A percentile compares a stretch with the other conserved stretches of the same genome.
These are phyloP conservation scores for Aphelocoma californica DNA, from an alignment of 2,797 vertebrate species.

Conservation along the genomic window DNA sequence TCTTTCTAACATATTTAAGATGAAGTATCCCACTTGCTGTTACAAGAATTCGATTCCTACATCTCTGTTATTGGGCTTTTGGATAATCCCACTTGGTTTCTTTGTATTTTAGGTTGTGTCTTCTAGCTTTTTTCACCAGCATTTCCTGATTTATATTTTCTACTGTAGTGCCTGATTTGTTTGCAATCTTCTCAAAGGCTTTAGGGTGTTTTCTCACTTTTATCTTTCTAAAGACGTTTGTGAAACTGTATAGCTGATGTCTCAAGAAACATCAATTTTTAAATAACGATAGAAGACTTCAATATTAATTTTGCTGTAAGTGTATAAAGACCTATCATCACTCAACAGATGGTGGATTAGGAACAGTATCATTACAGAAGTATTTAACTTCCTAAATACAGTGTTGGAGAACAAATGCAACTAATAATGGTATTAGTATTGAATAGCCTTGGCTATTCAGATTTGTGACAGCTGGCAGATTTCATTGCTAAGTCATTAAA, in stretches of 20 bases:
- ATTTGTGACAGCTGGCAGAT: conserved; percentile 3
- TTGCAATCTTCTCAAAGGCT: background rate
- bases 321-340: background rate
- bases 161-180: background rate
- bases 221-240: conserved; percentile 11
- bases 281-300: background rate
- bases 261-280: conserved; percentile 9
- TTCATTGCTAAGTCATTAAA: background rate
- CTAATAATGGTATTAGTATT: conserved; percentile 4
- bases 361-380: background rate
- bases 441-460: background rate
- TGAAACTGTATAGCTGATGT: background rate
- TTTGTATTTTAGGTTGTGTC: background rate
- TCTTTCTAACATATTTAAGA: background rate
- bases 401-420: background rate
- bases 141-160: background rate
- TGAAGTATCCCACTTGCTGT: background rate
- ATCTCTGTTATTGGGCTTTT: background rate
- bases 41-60: background rate
- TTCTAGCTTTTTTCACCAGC: background rate
- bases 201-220: background rate
- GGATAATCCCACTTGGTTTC: background rate
- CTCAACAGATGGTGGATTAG: background rate
- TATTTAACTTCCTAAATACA: conserved; percentile 10
- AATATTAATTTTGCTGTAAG: background rate